Evolutionary conservation across 1,140 invertebrate genomes (phyloP), one percentile per base, ranked within the genome.

Genomic region (Alviniconcha marisindica): DNA sequence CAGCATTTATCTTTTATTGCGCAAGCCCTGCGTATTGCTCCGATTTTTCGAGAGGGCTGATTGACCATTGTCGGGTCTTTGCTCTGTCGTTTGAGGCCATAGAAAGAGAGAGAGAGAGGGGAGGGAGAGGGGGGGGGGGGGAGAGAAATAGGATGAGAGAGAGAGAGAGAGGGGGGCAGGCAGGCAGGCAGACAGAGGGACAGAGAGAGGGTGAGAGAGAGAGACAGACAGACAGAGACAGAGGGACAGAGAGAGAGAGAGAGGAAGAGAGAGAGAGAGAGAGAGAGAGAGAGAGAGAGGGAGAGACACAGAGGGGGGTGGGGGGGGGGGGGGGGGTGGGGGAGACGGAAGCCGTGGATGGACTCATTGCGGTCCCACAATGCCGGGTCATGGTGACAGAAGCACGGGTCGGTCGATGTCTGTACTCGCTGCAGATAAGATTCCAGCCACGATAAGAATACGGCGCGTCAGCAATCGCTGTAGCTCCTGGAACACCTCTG

Each of bases 291-390:
- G 24, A 51, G 48, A 51, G 38, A 48, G 10, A 51, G 76, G 15
- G 54, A 60, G 51, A 36, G 18, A 28, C 12, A 15, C 15, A 63
- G 77, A 80, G 77, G 60, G 77, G 33, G 77, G 60, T 12, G 60
- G 77, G 33, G 77, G 36, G 54, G 36, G 54, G 33, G 3, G 60
- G 54, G 36, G 54, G 28, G 0, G 28, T n/a, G 28, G 0, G 18
- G 54, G 7, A 36, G 60, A n/a, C 15, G 48, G 5, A 56, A 80
- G 54, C 14, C 21, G 36, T 0, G 36, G 28, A 63, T 0, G 33
- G 3, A 38, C 51, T 33, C 54, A 80, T 18, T 1, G 12, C n/a
- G 77, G 33, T 0, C 56, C 31, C 24, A 15, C n/a, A 33, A 80
- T 10, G 33, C 18, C 0, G 24, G 40, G 54, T 60, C 10, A 36